phyloP scores from a whole-genome alignment of 1,140 invertebrate genomes.

The Saccostrea glomerata region DNA sequence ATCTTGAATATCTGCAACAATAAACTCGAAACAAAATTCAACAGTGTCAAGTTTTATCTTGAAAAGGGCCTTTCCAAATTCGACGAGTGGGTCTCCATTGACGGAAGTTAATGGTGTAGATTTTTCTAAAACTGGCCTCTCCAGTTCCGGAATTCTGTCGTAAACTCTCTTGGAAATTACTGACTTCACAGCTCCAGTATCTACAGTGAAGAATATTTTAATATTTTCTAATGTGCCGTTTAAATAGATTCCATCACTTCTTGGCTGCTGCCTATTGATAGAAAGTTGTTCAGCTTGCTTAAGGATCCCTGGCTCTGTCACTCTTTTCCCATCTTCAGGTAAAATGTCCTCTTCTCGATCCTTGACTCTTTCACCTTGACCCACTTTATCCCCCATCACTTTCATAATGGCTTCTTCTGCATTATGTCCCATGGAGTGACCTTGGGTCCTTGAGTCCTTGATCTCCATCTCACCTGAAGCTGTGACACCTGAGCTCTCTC shows the following conservation, averaged over 20 bases:
- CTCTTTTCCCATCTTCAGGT: background rate
- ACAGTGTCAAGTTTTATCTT: background rate
- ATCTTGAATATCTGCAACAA: slow-evolving; percentile 50
- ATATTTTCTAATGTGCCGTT: slow-evolving; percentile 35
- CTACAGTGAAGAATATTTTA: slow-evolving; percentile 44
- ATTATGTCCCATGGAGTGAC: slow-evolving; percentile 11
- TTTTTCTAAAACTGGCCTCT: slow-evolving; percentile 38
- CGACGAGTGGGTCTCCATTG: slow-evolving; percentile 9
- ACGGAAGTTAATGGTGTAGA: slow-evolving; percentile 36
- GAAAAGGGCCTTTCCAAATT: slow-evolving; percentile 12
- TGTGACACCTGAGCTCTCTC: background rate
- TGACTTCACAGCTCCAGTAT: slow-evolving; percentile 47
- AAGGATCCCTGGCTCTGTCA: background rate
- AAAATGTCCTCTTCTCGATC: background rate
- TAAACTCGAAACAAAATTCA: slow-evolving; percentile 16
- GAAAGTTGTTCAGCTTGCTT: background rate
- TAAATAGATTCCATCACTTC: slow-evolving; percentile 41
- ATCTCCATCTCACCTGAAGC: background rate
- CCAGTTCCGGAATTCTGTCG: slow-evolving; percentile 35
- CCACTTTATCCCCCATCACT: background rate
- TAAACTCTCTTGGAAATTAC: slow-evolving; percentile 40
- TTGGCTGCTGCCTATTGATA: slow-evolving; percentile 17
- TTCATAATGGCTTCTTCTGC: slow-evolving; percentile 4
- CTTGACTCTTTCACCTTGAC: background rate
- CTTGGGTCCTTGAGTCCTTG: too few relatives aligned